Evolutionary conservation across 2,797 vertebrate species (phyloP).

Genomic region (Falco peregrinus): DNA sequence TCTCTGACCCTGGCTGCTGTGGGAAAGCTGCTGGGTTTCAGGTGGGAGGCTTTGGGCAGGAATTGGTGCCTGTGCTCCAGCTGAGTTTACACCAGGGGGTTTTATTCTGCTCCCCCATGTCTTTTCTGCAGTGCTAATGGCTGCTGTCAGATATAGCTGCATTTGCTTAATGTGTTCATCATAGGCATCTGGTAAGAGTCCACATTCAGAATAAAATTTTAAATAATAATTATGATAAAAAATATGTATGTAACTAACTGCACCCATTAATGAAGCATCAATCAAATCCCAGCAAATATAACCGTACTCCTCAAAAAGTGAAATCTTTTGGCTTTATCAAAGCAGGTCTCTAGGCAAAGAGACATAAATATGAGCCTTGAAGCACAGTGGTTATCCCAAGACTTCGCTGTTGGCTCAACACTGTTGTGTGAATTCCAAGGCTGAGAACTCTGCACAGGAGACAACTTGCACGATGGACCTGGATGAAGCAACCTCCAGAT

Average conservation of each 20-base stretch:
- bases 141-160: not conserved
- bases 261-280: not conserved
- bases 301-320: not conserved
- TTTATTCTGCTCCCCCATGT: not conserved
- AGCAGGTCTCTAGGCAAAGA: not conserved
- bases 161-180: not conserved
- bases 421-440: not conserved
- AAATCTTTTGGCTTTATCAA: not conserved
- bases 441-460: constrained; percentile 10
- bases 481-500: constrained; percentile 21
- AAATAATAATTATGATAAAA: not conserved
- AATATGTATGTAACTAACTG: not conserved
- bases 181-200: not conserved
- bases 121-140: not conserved
- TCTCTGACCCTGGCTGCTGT: not conserved
- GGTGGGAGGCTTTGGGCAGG: not conserved
- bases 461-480: not conserved
- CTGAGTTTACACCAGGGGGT: not conserved
- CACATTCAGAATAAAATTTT: not conserved
- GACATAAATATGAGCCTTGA: not conserved
- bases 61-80: not conserved
- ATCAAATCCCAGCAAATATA: not conserved
- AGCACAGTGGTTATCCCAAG: not conserved
- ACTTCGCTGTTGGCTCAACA: constrained; percentile 26
- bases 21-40: not conserved